Conservation (phyloP, 2,888 invertebrate species). For the Ophioninae sp. region DNA sequence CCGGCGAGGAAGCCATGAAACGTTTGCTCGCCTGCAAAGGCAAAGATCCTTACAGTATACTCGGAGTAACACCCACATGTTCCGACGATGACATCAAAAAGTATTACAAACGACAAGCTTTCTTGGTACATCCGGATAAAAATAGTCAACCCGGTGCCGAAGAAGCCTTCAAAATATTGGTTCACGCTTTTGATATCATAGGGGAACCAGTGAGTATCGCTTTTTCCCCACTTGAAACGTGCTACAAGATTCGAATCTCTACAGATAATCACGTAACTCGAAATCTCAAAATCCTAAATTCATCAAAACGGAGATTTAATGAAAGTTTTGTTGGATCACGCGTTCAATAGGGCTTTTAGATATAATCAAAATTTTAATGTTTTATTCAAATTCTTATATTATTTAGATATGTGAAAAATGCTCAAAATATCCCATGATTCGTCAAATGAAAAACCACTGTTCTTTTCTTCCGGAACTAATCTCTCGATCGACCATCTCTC, state of each 20-base stretch:
- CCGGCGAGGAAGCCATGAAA: slow-evolving; percentile 97
- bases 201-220: slow-evolving; percentile 89
- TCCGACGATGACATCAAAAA: slow-evolving; percentile 96
- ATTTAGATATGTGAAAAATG: no score
- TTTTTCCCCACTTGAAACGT: slow-evolving; percentile 5
- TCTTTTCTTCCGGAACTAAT: no score
- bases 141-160: slow-evolving; percentile 97
- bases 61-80: slow-evolving; percentile 93
- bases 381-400: not conserved
- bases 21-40: slow-evolving; percentile 95
- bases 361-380: not conserved
- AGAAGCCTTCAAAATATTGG: slow-evolving; percentile 97
- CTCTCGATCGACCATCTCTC: no score
- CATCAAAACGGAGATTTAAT: no score
- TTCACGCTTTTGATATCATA: slow-evolving; percentile 96
- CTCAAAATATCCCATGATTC: no score
- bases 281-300: no score
- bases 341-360: no score
- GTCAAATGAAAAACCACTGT: no score
- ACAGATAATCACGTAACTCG: no score
- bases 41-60: slow-evolving; percentile 96
- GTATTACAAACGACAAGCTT: slow-evolving; percentile 96
- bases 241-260: not conserved
- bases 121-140: slow-evolving; percentile 97
- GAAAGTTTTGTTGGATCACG: no score